Base-by-base conservation (phyloP, 2,888 invertebrate genomes). In the Diloba caeruleocephala region DNA sequence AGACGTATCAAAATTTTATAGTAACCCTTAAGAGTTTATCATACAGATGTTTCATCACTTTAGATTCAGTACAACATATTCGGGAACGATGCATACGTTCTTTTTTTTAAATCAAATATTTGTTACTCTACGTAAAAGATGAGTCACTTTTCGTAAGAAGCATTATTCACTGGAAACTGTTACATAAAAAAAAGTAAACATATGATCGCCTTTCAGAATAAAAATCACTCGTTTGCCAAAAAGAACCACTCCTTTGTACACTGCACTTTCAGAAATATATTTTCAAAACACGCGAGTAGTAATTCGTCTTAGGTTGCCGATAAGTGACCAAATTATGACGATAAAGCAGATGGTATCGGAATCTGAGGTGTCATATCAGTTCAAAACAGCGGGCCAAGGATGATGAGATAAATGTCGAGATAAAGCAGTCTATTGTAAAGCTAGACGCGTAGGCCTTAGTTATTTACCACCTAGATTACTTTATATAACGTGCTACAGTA, bases 361-460 rank as follows among this genome's bases (percentile, higher is more conserved):
- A 59, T 69, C 31, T 42, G 21, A 54, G 43, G 34, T 68, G 26
- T 36, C 29, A 15, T 62, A 70, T 65, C 57, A 54, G 43, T 38
- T 48, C 12, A 9, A 15, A 50, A 53, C 44, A 51, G 14, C 50
- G 42, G 23, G 43, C 58, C 73, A 71, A 70, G 71, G 67, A 64
- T 71, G 52, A 49, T 44, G 51, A 53, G 58, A 72, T 69, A 68
- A n/a, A n/a, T 26, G 49, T 34, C 23, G 49, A 71, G 71, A 71
- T 71, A 71, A 71, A 60, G 26, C 19, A 17, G 19, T 21, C 23
- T 33, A 38, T 28, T 28, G 38, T 19, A 36, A 34, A 48, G 10
- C 21, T 43, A 53, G 10, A 29, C 21, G n/a, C 0, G 12, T 31
- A 43, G 38, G 50, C 52, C 52, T 52, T 21, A 28, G 31, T 49